phyloP scores from a whole-genome alignment of 2,888 invertebrate species.

The Oxytorus armatus region DNA sequence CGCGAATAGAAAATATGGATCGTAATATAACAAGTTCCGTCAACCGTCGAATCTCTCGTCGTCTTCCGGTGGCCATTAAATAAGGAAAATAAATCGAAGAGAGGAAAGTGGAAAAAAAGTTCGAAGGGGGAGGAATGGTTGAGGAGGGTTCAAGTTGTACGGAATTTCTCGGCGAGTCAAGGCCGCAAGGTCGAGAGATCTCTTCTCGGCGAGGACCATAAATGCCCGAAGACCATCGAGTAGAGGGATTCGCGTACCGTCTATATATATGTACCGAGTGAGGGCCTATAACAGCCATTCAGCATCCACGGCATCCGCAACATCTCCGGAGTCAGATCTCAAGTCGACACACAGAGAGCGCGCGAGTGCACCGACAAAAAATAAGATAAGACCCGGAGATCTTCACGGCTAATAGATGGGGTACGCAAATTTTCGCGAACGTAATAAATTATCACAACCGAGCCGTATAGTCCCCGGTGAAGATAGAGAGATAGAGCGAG shows the following conservation, averaged over 20 bases:
- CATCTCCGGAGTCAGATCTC: slow-evolving; percentile 57
- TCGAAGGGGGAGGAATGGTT: slow-evolving; percentile 29
- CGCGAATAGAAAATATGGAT: too few relatives aligned
- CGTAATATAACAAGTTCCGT: too few relatives aligned
- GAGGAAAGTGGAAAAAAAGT: slow-evolving; percentile 30
- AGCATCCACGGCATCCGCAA: too few relatives aligned
- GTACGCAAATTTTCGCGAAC: slow-evolving; percentile 79
- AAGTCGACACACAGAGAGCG: slow-evolving; percentile 63
- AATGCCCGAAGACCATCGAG: slow-evolving; percentile 65
- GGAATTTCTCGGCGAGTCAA: slow-evolving; percentile 63
- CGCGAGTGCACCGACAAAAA: slow-evolving; percentile 50
- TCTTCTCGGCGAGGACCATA: slow-evolving; percentile 53
- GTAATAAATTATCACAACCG: slow-evolving; percentile 78
- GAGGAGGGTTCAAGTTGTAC: slow-evolving; percentile 21
- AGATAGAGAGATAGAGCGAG: slow-evolving; percentile 64
- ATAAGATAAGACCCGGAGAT: slow-evolving; percentile 67
- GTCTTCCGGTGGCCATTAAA: background rate
- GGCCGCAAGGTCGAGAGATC: slow-evolving; percentile 65
- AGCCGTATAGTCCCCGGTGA: slow-evolving; percentile 54
- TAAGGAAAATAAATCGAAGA: background rate
- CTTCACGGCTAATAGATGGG: slow-evolving; percentile 74
- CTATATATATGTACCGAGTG: too few relatives aligned
- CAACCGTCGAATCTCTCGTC: background rate
- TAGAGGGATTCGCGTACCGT: slow-evolving; percentile 44
- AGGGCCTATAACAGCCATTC: slow-evolving; percentile 54